Percentiles rank a stretch among this genome's conserved stretches.
Conservation (phyloP, 2,888 invertebrate species). For the Therioaphis trifolii region DNA sequence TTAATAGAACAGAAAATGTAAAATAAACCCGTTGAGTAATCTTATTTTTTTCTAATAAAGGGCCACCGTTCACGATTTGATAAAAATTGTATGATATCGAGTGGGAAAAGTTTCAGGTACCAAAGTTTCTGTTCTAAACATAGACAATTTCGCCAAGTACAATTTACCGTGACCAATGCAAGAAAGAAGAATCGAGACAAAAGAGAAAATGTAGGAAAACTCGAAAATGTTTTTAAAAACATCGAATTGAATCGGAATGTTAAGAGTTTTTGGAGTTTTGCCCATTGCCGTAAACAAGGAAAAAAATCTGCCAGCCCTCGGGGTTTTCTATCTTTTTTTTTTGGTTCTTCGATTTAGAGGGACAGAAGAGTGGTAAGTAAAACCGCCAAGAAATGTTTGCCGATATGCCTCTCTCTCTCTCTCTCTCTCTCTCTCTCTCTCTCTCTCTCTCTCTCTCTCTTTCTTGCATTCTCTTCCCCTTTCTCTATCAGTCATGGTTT, state of each 20-base stretch:
- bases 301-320: constrained; percentile 45
- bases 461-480: neutral
- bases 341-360: neutral
- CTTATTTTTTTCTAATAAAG: neutral
- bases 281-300: constrained; percentile 48
- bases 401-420: neutral
- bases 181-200: neutral
- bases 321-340: constrained; percentile 19
- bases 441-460: neutral
- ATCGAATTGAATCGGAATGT: constrained; percentile 55
- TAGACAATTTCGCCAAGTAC: constrained; percentile 7
- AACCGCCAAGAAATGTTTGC: constrained; percentile 40
- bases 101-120: constrained; percentile 49
- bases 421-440: neutral
- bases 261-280: constrained; percentile 54
- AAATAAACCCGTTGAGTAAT: too few relatives aligned
- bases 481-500: neutral
- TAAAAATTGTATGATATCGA: constrained; percentile 31
- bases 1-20: too few relatives aligned
- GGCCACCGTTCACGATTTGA: neutral
- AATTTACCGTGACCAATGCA: too few relatives aligned
- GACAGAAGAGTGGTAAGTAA: neutral
- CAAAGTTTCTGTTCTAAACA: constrained; percentile 36
- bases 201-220: neutral
- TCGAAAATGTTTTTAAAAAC: constrained; percentile 60